These are phyloP conservation scores for Laothoe populi DNA, from an alignment of 2,888 invertebrate genomes.

Conservation along the genomic window DNA sequence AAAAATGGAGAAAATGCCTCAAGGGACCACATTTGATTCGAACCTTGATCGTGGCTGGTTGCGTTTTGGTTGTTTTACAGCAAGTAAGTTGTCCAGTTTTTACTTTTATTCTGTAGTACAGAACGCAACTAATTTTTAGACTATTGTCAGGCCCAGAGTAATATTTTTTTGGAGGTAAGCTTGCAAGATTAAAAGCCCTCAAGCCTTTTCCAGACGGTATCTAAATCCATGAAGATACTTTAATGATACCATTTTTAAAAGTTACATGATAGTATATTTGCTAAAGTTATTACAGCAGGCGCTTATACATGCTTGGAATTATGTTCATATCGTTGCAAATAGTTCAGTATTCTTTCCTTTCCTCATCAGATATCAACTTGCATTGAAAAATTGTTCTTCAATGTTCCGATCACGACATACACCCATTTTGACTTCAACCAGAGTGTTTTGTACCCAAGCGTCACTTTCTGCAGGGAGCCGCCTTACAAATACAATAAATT, in stretches of 20 bases:
- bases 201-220: no score
- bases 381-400: constrained; percentile 80
- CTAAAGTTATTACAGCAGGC: background rate
- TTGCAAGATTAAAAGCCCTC: no score
- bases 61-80: constrained; percentile 83
- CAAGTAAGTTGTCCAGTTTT: constrained; percentile 86
- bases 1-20: constrained; percentile 68
- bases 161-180: no score
- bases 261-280: background rate
- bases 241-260: background rate
- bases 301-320: background rate
- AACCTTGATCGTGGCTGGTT: constrained; percentile 81
- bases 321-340: background rate
- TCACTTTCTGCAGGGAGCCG: constrained; percentile 88
- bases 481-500: constrained; percentile 85
- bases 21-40: constrained; percentile 84
- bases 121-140: no score
- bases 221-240: background rate
- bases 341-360: no score
- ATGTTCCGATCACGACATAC: constrained; percentile 88
- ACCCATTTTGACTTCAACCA: constrained; percentile 88
- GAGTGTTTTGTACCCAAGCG: constrained; percentile 87
- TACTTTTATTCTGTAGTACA: no score
- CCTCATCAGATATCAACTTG: constrained; percentile 83
- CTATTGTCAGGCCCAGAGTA: no score